These are phyloP conservation scores for Microcebus murinus DNA, from an alignment of 2,113 vertebrate genomes.

Conservation along the genomic window DNA sequence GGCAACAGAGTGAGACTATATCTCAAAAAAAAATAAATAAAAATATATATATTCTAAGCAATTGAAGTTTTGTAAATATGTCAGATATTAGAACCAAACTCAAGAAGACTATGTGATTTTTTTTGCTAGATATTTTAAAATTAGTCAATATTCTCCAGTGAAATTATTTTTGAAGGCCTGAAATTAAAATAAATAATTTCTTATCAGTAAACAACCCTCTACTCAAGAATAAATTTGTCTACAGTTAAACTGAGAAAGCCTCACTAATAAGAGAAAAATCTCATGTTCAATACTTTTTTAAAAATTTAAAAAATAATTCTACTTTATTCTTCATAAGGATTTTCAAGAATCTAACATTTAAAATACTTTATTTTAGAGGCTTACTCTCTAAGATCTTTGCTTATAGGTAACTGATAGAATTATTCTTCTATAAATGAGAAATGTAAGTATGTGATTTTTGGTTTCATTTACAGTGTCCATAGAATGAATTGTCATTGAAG, in stretches of 20 bases:
- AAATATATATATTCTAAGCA: background rate
- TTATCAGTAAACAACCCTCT: background rate
- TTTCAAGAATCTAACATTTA: background rate
- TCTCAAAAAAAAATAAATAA: too few relatives aligned
- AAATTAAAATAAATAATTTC: conserved; percentile 1
- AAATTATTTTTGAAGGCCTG: background rate
- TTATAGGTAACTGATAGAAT: background rate
- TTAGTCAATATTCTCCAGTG: background rate
- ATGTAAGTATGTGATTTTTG: background rate
- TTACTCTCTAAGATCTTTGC: background rate
- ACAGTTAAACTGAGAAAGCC: background rate
- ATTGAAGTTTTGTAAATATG: background rate
- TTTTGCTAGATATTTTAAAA: background rate
- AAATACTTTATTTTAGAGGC: background rate
- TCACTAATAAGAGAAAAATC: background rate
- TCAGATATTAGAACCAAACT: background rate
- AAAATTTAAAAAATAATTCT: conserved; percentile 23
- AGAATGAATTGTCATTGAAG: background rate
- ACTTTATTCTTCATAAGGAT: background rate
- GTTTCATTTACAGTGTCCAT: background rate
- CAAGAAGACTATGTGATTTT: background rate
- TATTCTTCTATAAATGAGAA: conserved; percentile 35
- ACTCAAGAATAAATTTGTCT: background rate
- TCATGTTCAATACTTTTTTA: background rate
- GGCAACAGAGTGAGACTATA: too few relatives aligned